phyloP scores from a whole-genome alignment of 2,113 vertebrate genomes.

The Esox niger region DNA sequence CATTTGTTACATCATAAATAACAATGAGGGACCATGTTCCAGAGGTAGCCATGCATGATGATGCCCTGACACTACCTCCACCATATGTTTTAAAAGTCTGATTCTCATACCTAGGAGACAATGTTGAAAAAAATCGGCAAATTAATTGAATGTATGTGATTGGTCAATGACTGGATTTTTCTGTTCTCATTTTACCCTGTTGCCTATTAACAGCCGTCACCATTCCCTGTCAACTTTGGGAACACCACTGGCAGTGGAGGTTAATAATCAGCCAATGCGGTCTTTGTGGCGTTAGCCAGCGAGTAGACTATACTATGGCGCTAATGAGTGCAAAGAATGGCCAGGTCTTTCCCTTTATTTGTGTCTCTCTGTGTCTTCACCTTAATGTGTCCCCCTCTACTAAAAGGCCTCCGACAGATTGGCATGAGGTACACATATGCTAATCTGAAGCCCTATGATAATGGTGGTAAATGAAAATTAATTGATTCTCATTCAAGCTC shows the following conservation, averaged over 20 bases:
- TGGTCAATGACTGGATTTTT: too few relatives aligned
- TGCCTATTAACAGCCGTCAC: background rate
- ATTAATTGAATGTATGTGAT: too few relatives aligned
- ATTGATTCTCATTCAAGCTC: constrained; percentile 72
- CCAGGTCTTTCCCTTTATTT: constrained; percentile 54
- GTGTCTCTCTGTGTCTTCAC: constrained; percentile 62
- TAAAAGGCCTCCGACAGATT: constrained; percentile 69
- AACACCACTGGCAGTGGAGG: constrained; percentile 42
- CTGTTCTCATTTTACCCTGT: background rate
- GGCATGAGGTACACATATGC: constrained; percentile 73
- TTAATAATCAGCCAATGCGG: constrained; percentile 68
- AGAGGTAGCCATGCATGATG: too few relatives aligned
- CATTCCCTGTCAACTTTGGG: constrained; percentile 20
- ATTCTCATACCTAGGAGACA: too few relatives aligned
- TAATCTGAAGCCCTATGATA: constrained; percentile 70
- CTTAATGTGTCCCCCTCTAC: constrained; percentile 58
- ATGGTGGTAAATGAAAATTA: constrained; percentile 78
- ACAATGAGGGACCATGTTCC: too few relatives aligned
- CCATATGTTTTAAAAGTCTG: too few relatives aligned
- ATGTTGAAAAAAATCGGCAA: too few relatives aligned
- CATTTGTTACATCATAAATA: too few relatives aligned
- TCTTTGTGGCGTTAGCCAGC: constrained; percentile 57
- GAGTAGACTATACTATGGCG: constrained; percentile 58
- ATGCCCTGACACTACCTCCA: too few relatives aligned
- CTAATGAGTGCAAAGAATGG: constrained; percentile 68